Conservation (phyloP, 2,888 invertebrate species). For the Bellardia bayeri region DNA sequence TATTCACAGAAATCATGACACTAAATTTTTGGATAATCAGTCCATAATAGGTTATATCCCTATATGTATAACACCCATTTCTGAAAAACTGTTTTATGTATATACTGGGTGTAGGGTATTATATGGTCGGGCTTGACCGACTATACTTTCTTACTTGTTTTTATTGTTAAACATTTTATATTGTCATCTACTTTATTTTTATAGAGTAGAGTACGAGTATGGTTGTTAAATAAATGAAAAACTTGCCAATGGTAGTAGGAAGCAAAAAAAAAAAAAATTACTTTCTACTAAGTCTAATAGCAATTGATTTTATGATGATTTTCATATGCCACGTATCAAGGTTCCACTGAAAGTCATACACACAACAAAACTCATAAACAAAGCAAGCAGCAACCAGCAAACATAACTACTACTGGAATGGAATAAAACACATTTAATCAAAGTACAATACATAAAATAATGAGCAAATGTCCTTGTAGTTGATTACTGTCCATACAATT, state of each 20-base stretch:
- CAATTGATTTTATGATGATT: slow-evolving; percentile 70
- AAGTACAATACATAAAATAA: slow-evolving; percentile 46
- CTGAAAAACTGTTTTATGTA: too few species aligned
- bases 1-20: too few species aligned
- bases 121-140: too few species aligned
- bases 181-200: slow-evolving; percentile 3
- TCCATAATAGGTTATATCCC: too few species aligned
- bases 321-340: slow-evolving; percentile 54
- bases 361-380: background rate
- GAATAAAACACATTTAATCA: slow-evolving; percentile 27
- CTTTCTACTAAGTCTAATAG: slow-evolving; percentile 26
- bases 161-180: background rate
- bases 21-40: too few species aligned
- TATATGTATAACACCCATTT: too few species aligned
- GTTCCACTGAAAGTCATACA: slow-evolving; percentile 24
- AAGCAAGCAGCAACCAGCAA: background rate
- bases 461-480: slow-evolving; percentile 62
- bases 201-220: background rate
- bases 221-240: slow-evolving; percentile 25
- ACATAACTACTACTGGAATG: background rate
- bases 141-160: background rate
- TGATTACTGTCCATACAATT: slow-evolving; percentile 51
- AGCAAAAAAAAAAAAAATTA: background rate
- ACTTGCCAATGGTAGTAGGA: background rate
- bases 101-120: too few species aligned